These are phyloP conservation scores for Teleiodes luculella DNA, from an alignment of 2,888 invertebrate species.

Conservation along the genomic window DNA sequence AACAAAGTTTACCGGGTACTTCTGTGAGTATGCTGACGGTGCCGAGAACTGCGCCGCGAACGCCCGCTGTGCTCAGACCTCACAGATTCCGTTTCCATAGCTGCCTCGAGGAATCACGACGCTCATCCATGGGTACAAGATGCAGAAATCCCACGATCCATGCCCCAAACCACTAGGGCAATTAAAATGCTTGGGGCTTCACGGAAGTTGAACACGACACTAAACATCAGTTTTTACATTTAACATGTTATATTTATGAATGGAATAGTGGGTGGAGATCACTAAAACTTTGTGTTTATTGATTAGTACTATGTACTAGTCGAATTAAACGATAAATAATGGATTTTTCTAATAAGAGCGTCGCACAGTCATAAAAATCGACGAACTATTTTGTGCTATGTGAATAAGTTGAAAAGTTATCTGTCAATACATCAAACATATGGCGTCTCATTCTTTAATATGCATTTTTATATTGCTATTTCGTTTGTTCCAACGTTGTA, in stretches of 20 bases:
- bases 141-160: conserved; percentile 48
- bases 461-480: background rate
- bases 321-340: conserved; percentile 51
- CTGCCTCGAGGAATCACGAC: conserved; percentile 34
- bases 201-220: conserved; percentile 49
- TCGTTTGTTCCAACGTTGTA: conserved; percentile 19
- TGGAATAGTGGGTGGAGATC: conserved; percentile 17
- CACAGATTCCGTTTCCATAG: conserved; percentile 96
- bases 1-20: conserved; percentile 79
- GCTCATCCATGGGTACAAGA: conserved; percentile 58
- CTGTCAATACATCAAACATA: conserved; percentile 23
- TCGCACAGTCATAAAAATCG: conserved; percentile 49
- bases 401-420: conserved; percentile 26
- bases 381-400: conserved; percentile 50
- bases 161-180: conserved; percentile 48
- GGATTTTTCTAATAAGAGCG: conserved; percentile 52
- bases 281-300: conserved; percentile 17
- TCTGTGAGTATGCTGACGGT: conserved; percentile 80
- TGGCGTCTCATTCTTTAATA: conserved; percentile 25
- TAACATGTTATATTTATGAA: conserved; percentile 24
- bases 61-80: conserved; percentile 94
- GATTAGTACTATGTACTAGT: conserved; percentile 41
- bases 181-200: conserved; percentile 62
- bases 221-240: conserved; percentile 34
- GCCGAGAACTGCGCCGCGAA: conserved; percentile 83